Conservation (phyloP, 2,797 vertebrate species). For the Gymnothorax javanicus region DNA sequence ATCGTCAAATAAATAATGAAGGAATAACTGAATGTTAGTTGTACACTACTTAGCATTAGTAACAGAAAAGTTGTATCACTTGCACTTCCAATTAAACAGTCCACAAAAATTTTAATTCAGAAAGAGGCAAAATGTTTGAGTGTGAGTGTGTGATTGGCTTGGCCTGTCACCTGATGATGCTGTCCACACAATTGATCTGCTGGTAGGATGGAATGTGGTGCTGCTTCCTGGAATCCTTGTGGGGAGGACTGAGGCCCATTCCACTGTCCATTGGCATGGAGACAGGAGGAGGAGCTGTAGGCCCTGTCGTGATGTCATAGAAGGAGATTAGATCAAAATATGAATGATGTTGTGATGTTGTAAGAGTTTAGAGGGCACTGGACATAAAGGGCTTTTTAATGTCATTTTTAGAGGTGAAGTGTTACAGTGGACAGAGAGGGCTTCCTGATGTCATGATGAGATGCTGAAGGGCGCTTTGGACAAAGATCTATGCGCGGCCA, state of each 20-base stretch:
- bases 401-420: no score
- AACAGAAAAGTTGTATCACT: not conserved
- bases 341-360: no score
- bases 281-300: slow-evolving; percentile 43
- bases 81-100: not conserved
- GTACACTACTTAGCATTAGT: not conserved
- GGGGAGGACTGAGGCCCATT: slow-evolving; percentile 45
- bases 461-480: not conserved
- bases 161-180: slow-evolving; percentile 78
- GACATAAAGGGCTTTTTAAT: no score
- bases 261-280: slow-evolving; percentile 57
- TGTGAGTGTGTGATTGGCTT: not conserved
- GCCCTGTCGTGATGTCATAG: slow-evolving; percentile 8
- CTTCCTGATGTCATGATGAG: not conserved
- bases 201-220: slow-evolving; percentile 83
- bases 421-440: no score
- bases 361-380: no score
- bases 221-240: slow-evolving; percentile 66
- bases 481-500: no score
- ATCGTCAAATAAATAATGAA: not conserved
- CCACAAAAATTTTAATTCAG: not conserved
- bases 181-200: slow-evolving; percentile 89
- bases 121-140: not conserved
- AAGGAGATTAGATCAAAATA: not conserved
- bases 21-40: not conserved